phyloP scores from a whole-genome alignment of 2,113 vertebrate genomes.

The Aldabrachelys gigantea region DNA sequence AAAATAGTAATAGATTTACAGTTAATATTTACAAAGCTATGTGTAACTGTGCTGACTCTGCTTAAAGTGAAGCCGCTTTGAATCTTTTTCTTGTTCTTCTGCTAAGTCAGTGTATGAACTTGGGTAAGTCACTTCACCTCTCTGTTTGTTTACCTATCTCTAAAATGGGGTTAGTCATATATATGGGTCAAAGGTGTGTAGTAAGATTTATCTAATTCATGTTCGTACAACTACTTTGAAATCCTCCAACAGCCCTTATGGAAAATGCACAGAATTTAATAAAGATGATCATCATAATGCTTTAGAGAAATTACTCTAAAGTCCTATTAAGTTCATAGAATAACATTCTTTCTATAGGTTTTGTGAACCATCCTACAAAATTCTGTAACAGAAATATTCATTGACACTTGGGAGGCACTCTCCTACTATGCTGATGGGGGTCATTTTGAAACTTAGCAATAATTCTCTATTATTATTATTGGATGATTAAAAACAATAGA shows the following conservation, averaged over 20 bases:
- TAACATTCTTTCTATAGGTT: neutral
- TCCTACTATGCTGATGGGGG: neutral
- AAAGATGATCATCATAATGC: neutral
- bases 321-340: fast-evolving
- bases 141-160: neutral
- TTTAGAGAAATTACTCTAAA: neutral
- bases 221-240: neutral
- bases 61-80: neutral
- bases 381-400: neutral
- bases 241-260: neutral
- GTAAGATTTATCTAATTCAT: neutral
- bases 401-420: neutral
- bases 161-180: neutral
- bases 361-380: neutral
- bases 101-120: neutral
- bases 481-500: neutral
- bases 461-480: neutral
- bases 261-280: neutral
- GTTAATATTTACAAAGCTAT: neutral
- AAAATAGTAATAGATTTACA: neutral
- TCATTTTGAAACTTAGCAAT: neutral
- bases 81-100: neutral
- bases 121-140: neutral
- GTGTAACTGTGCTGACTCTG: neutral
- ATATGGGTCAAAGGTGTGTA: neutral